Evolutionary conservation across 2,888 invertebrate species (phyloP).

Genomic region (Drosophila limbata): DNA sequence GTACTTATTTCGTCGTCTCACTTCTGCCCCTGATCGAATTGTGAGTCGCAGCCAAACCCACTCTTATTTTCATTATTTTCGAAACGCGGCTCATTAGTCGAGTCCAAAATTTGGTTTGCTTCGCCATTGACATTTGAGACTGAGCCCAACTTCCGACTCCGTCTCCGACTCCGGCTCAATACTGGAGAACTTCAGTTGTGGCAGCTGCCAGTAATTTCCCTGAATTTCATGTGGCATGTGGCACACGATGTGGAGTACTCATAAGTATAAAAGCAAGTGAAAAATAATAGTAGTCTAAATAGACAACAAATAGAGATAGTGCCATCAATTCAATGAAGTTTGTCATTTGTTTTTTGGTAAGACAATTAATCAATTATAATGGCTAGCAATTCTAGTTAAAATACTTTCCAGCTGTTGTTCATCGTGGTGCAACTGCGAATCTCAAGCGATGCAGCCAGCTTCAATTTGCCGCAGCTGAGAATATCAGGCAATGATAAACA

Average conservation of each 20-base stretch:
- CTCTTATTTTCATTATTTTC: conserved; percentile 78
- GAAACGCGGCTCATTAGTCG: conserved; percentile 60
- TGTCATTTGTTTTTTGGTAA: conserved; percentile 6
- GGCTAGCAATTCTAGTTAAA: neutral
- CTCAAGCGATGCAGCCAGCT: neutral
- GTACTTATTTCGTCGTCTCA: conserved; percentile 53
- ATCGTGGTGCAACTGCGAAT: neutral
- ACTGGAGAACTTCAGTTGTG: neutral
- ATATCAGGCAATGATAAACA: neutral
- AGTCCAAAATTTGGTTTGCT: conserved; percentile 14
- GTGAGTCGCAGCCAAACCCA: conserved; percentile 46
- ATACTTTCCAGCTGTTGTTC: neutral
- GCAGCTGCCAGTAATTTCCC: neutral
- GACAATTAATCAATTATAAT: neutral
- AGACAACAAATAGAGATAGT: too few species aligned
- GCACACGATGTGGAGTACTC: too few species aligned
- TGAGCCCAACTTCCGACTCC: conserved; percentile 10
- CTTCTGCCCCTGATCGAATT: conserved; percentile 9
- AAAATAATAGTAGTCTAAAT: neutral
- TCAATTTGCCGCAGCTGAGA: neutral
- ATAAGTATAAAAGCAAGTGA: conserved; percentile 20
- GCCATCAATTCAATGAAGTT: conserved; percentile 9
- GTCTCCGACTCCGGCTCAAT: neutral
- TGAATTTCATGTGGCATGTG: neutral
- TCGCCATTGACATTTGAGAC: conserved; percentile 34